Base-by-base conservation (phyloP, 2,888 invertebrate genomes). In the Tanypteryx hageni region DNA sequence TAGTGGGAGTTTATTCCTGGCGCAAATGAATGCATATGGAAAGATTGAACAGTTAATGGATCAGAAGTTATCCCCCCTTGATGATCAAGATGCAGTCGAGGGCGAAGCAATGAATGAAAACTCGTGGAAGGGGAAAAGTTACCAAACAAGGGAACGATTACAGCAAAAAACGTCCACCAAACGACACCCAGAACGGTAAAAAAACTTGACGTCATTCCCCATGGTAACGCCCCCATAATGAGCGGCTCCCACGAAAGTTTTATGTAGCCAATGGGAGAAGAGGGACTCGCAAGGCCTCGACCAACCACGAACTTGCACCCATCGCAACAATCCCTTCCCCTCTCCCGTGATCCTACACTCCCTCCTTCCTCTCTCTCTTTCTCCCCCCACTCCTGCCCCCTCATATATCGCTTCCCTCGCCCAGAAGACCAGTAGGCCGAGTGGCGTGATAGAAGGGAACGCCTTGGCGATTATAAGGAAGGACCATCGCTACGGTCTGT, bases 161-260 rank as follows among this genome's bases (percentile, higher is more conserved):
- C n/a, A 18, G 68, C 18, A 27, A 31, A 31, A 14, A 86, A 31
- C 61, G 61, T 7, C 13, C n/a, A 9, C 5, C 10, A 84, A 59
- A 59, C 27, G 59, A 59, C 13, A 56, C 58, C n/a, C 16, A 27
- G 61, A 58, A 57, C 31, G 9, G 27, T 27, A 27, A 27, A 76
- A 27, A 64, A 56, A n/a, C 56, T 18, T 89, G 89, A 89, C 89
- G 89, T 89, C 89, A 89, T 89, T 11, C 14, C 44, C 18, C n/a
- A n/a, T 44, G 68, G 64, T 1, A 0, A 31, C 89, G 64, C 89
- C 89, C 64, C 68, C 86, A 86, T 14, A n/a, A 89, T 89, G 89
- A 89, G 89, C 64, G 89, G 89, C 89, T 89, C 27, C 89, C n/a
- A 64, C 64, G 44, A n/a, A 89, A 68, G 89, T 89, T 89, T 27